Conservation (phyloP, 2,888 invertebrate genomes). For the Apotomis capreana region DNA sequence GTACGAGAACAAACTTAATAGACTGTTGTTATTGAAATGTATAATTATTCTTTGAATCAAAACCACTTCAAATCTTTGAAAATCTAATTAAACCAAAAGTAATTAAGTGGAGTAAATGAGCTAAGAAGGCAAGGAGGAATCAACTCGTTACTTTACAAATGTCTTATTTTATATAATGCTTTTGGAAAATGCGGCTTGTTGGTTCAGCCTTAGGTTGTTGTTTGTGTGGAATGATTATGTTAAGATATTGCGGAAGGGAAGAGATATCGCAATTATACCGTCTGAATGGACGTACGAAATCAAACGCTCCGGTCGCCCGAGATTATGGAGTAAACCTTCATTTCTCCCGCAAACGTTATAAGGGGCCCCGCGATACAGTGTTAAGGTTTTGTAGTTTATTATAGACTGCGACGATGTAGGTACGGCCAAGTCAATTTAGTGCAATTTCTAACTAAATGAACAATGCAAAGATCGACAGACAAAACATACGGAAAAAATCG, state of each 20-base stretch:
- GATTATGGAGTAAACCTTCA: constrained; percentile 10
- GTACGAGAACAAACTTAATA: neutral
- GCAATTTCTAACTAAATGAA: too few species aligned
- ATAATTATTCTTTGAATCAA: constrained; percentile 10
- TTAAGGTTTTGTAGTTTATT: too few species aligned
- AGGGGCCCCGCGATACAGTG: too few species aligned
- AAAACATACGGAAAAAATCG: too few species aligned
- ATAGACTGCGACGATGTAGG: too few species aligned
- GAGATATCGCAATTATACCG: constrained; percentile 41
- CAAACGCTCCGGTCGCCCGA: constrained; percentile 30
- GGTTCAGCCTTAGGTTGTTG: neutral
- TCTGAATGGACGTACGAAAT: constrained; percentile 39
- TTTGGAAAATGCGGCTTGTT: neutral
- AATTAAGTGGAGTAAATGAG: constrained; percentile 37
- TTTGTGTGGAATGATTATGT: neutral
- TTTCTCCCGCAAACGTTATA: constrained; percentile 8
- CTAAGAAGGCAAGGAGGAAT: constrained; percentile 29
- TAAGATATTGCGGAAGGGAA: constrained; percentile 18
- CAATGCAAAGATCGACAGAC: too few species aligned
- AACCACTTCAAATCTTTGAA: constrained; percentile 23
- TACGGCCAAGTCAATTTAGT: too few species aligned
- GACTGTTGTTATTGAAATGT: constrained; percentile 7
- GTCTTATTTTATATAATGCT: neutral
- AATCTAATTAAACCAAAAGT: constrained; percentile 33
- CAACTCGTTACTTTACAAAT: constrained; percentile 29